Conservation (phyloP, 2,888 invertebrate genomes). For the Amblyjoppa fuscipennis region DNA sequence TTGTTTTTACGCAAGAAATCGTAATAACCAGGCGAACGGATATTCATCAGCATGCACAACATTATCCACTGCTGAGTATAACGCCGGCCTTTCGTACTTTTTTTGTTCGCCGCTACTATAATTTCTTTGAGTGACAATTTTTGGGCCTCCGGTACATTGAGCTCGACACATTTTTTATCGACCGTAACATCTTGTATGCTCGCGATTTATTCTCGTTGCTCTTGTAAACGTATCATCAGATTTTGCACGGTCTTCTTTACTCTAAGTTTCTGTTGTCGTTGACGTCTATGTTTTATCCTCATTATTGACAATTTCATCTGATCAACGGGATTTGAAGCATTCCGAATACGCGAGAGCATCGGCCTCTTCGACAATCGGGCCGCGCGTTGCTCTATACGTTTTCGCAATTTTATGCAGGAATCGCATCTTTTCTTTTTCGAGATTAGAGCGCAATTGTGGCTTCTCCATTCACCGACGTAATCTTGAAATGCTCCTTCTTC, state of each 20-base stretch:
- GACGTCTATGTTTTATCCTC: too few species aligned
- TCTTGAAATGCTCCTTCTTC: constrained; percentile 39
- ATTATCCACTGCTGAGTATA: constrained; percentile 64
- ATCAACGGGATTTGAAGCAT: constrained; percentile 24
- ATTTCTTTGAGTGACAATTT: constrained; percentile 36
- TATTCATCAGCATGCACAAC: constrained; percentile 60
- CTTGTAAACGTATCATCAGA: constrained; percentile 3
- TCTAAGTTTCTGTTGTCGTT: too few species aligned
- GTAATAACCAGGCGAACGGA: constrained; percentile 61
- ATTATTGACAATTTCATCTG: too few species aligned
- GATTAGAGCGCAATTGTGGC: constrained; percentile 43
- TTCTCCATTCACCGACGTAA: constrained; percentile 38
- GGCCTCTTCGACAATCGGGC: constrained; percentile 6
- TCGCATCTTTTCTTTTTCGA: constrained; percentile 49
- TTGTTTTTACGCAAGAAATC: constrained; percentile 54
- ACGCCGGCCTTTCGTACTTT: constrained; percentile 33
- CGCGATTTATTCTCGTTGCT: constrained; percentile 1
- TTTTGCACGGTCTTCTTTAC: neutral
- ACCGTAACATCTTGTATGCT: constrained; percentile 4
- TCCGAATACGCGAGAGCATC: constrained; percentile 1
- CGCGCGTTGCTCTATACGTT: constrained; percentile 11
- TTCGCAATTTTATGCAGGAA: constrained; percentile 34
- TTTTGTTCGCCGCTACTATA: constrained; percentile 27
- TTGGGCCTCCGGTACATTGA: constrained; percentile 18
- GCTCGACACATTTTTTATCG: constrained; percentile 23